These are phyloP conservation scores for Alca torda DNA, from an alignment of 2,797 vertebrate genomes.

Conservation along the genomic window DNA sequence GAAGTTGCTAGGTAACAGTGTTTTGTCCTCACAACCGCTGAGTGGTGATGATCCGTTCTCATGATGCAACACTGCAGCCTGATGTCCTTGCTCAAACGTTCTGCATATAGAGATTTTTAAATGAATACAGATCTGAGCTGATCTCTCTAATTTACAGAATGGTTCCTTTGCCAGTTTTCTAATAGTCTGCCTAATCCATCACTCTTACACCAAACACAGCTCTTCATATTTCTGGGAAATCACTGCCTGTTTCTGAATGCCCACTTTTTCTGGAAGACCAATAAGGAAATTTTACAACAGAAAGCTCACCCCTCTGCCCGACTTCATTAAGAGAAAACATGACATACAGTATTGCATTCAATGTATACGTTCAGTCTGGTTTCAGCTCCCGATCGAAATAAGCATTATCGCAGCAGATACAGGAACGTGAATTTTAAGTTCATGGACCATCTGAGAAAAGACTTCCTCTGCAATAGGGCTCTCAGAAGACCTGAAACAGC, in stretches of 20 bases:
- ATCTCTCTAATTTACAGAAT: neutral
- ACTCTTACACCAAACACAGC: neutral
- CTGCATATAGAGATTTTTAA: neutral
- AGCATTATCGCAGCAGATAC: neutral
- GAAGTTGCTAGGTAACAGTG: constrained; percentile 60
- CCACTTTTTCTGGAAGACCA: neutral
- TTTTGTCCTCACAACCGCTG: neutral
- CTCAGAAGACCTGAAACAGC: neutral
- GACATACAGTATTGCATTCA: neutral
- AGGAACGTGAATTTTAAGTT: neutral
- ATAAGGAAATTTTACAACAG: neutral
- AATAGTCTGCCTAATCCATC: neutral
- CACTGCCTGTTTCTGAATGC: neutral
- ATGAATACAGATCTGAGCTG: neutral
- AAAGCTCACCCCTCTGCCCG: neutral
- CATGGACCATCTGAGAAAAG: neutral
- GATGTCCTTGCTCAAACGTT: neutral
- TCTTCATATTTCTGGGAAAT: neutral
- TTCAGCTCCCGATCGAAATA: neutral
- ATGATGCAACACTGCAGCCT: neutral
- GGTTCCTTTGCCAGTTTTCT: neutral
- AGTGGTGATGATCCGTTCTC: neutral
- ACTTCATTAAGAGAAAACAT: neutral
- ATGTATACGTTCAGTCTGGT: neutral
- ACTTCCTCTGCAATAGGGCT: neutral